Evolutionary conservation across 2,113 vertebrate species (phyloP).

Genomic region (Trogon surrucura): DNA sequence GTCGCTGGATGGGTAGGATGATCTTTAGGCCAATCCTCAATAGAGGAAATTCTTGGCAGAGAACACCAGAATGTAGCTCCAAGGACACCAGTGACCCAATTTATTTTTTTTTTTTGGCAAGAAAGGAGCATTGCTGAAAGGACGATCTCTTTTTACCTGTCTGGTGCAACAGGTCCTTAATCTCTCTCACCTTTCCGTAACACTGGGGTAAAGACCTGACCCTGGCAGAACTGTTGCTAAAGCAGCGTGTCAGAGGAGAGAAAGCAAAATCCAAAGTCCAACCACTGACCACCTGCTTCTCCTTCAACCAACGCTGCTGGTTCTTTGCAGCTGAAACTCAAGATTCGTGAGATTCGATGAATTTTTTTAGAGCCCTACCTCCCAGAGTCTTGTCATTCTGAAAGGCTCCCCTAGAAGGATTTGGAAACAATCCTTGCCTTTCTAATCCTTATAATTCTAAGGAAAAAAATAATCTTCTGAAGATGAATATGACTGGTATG

Average conservation of each 20-base stretch:
- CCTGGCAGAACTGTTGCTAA: background rate
- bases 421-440: background rate
- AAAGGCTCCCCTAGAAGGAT: background rate
- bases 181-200: background rate
- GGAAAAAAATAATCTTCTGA: background rate
- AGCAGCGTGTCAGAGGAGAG: background rate
- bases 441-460: background rate
- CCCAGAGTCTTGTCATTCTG: background rate
- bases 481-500: fast-evolving
- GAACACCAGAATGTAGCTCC: background rate
- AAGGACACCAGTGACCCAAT: background rate
- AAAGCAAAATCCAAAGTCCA: background rate
- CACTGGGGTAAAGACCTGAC: background rate
- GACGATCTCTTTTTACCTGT: background rate
- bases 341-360: background rate
- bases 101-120: background rate
- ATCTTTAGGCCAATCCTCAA: background rate
- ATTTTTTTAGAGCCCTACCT: background rate
- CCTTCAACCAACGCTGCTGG: fast-evolving
- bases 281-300: background rate
- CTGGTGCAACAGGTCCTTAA: background rate
- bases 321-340: background rate
- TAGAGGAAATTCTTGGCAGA: background rate
- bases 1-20: background rate
- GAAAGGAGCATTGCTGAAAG: background rate